Evolutionary conservation across 2,797 vertebrate genomes (phyloP).

Genomic region (Phalanger gymnotis): DNA sequence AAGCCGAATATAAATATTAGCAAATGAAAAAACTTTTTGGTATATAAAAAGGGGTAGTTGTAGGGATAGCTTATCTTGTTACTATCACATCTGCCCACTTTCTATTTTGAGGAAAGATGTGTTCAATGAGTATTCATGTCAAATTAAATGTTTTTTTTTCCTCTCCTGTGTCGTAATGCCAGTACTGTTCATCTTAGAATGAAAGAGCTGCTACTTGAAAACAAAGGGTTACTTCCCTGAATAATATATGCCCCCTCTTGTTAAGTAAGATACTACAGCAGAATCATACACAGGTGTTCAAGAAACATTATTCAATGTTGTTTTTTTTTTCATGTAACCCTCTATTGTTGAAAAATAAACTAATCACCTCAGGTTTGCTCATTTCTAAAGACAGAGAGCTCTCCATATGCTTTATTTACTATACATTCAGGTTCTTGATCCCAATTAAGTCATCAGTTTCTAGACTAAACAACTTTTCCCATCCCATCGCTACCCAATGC

Average conservation of each 20-base stretch:
- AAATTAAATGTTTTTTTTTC: not conserved
- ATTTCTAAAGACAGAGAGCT: not conserved
- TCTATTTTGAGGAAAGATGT: not conserved
- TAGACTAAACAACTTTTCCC: constrained; percentile 31
- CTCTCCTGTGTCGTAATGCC: not conserved
- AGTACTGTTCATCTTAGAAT: not conserved
- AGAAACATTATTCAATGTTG: not conserved
- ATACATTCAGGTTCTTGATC: not conserved
- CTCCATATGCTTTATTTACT: not conserved
- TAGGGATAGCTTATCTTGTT: not conserved
- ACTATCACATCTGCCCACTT: not conserved
- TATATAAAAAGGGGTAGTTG: not conserved
- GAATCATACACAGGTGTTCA: not conserved
- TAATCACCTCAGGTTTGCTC: constrained; percentile 4
- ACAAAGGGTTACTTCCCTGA: not conserved
- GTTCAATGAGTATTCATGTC: not conserved
- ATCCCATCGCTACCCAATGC: not conserved
- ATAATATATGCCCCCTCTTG: not conserved
- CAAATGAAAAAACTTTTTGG: constrained; percentile 5
- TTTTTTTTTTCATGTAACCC: not conserved
- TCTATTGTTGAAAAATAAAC: constrained; percentile 26
- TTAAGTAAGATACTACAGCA: not conserved
- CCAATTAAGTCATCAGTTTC: constrained; percentile 32
- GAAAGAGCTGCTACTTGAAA: not conserved
- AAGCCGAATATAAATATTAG: constrained; percentile 47